Conservation (phyloP, 2,113 vertebrate species). For the Grallaria varia region DNA sequence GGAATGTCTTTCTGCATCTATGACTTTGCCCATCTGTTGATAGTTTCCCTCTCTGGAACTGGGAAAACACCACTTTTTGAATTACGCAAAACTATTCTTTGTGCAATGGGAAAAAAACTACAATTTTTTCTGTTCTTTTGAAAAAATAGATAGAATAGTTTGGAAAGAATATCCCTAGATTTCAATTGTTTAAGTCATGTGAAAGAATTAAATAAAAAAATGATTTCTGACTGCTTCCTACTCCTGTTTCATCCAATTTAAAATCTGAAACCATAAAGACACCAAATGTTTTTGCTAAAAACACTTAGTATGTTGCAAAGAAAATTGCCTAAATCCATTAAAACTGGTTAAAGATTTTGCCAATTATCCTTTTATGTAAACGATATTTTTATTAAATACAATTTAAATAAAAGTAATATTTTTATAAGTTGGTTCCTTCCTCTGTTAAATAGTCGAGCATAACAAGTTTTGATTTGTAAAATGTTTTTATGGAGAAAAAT, state of each 20-base stretch:
- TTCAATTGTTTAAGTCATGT: background rate
- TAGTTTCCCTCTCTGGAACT: background rate
- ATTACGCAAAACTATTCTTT: background rate
- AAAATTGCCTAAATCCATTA: background rate
- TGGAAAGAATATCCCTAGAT: background rate
- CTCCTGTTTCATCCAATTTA: background rate
- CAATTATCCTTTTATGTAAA: background rate
- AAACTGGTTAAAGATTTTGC: background rate
- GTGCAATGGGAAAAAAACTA: background rate
- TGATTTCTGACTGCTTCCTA: background rate
- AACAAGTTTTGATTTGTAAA: background rate
- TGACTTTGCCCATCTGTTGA: background rate
- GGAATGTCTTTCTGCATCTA: slow-evolving; percentile 2
- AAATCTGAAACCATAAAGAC: background rate
- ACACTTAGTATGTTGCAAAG: background rate
- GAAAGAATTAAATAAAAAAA: background rate
- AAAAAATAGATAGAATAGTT: background rate
- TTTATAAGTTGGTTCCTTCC: background rate
- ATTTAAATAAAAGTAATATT: background rate
- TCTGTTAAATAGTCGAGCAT: background rate
- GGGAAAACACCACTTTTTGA: background rate
- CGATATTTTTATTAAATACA: background rate
- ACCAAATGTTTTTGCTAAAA: background rate
- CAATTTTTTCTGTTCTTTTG: background rate
- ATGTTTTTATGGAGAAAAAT: background rate